Conservation (phyloP, 2,888 invertebrate species). For the Atethmia centrago region DNA sequence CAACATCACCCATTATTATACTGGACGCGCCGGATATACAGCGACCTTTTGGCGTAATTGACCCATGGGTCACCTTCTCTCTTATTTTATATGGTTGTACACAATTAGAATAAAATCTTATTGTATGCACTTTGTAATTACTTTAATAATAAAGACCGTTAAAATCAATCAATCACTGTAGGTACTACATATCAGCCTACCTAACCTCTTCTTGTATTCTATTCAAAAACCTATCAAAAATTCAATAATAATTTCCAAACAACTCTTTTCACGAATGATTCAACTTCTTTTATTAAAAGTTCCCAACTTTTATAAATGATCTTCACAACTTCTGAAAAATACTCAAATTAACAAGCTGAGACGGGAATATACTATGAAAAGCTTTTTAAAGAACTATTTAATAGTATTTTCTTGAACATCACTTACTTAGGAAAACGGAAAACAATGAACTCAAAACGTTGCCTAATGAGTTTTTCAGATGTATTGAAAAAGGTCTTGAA, state of each 20-base stretch:
- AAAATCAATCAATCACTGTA: no score
- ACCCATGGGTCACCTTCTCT: no score
- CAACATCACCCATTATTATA: no score
- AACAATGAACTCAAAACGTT: constrained; percentile 5
- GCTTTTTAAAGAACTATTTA: constrained; percentile 13
- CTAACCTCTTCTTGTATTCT: no score
- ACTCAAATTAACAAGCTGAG: background rate
- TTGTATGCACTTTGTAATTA: no score
- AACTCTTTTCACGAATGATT: background rate
- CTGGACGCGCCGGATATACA: no score
- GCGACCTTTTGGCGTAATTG: no score
- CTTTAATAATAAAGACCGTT: no score
- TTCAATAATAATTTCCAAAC: background rate
- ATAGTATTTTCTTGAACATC: constrained; percentile 16
- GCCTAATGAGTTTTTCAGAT: constrained; percentile 19
- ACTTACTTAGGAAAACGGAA: background rate
- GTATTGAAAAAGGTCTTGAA: constrained; percentile 9
- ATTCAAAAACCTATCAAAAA: background rate
- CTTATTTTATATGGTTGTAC: no score
- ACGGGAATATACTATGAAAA: background rate
- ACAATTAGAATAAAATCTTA: no score
- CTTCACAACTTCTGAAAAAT: constrained; percentile 7
- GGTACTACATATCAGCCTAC: no score
- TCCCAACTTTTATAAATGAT: constrained; percentile 4
- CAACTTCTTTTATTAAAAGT: constrained; percentile 13